Base-by-base conservation (phyloP, 2,113 vertebrate genomes). In the Channa maculata region DNA sequence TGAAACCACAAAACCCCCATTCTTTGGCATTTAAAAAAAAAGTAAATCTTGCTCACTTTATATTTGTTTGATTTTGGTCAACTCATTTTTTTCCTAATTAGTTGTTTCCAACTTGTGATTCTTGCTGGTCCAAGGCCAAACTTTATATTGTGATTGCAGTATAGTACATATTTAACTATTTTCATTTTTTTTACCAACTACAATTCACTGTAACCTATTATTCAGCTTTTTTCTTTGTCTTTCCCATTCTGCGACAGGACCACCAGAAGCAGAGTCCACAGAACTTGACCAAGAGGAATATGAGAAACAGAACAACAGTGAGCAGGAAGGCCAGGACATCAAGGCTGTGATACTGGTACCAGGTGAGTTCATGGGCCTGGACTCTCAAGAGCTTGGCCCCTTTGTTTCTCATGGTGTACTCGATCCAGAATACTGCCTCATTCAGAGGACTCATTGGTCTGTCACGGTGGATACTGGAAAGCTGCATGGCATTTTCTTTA, bases 401-500 rank as follows among this genome's bases (percentile, higher is more conserved):
- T 77, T 96, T 96, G 89, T 98, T 94, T 33, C 94, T 95, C 94
- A 98, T 96, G 11, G 96, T 95, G 87, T 94, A 97, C 88, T 98
- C 96, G 0, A 97, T 94, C 97, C 97, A 98, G 91, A 97, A 99
- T 55, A 97, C 93, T 0, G 96, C 94, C 89, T 95, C 92, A 12
- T 97, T 96, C 69, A 92, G 88, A 10, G 96, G 93, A 55, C 79
- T 95, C 0, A 95, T 9, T 0, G 95, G 96, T 65, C 96, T 95
- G 75, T 98, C 95, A 0, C 96, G 96, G 36, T 98, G 96, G 83
- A 98, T 96, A 4, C 53, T 77, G 43, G 96, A 98, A 81, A 99
- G 75, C 13, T 65, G 59, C 77, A 95, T 69, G 15, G 66, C 88
- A 12, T 94, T 98, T 70, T 96, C 94, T 75, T 97, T 99, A 75